phyloP scores from a whole-genome alignment of 2,888 invertebrate genomes.

The Selenia dentaria region DNA sequence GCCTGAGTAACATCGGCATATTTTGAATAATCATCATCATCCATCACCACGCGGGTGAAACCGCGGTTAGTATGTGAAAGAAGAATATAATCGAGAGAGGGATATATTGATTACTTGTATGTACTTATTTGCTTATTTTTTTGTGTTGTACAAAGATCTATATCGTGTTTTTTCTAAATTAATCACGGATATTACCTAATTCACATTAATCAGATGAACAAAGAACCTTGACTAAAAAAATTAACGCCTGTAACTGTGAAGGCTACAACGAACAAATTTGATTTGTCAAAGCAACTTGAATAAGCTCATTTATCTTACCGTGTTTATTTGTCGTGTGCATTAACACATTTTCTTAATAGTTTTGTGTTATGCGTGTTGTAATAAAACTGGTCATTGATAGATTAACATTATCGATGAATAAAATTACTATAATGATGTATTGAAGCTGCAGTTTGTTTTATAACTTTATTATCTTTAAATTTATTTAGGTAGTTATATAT shows the following conservation, averaged over 20 bases:
- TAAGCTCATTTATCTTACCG: slow-evolving; percentile 28
- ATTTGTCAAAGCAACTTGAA: slow-evolving; percentile 40
- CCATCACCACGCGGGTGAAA: too few relatives aligned
- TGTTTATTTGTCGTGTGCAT: slow-evolving; percentile 34
- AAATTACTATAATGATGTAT: too few relatives aligned
- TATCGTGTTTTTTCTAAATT: too few relatives aligned
- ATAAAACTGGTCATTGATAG: slow-evolving; percentile 4
- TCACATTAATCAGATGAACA: slow-evolving; percentile 54
- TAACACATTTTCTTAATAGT: slow-evolving; percentile 29
- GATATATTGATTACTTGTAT: too few relatives aligned
- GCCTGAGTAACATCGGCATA: slow-evolving; percentile 1
- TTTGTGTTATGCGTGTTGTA: slow-evolving; percentile 21
- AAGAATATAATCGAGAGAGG: too few relatives aligned
- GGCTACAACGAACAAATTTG: slow-evolving; percentile 46
- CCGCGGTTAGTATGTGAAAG: too few relatives aligned
- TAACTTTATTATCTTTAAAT: too few relatives aligned
- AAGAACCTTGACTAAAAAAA: slow-evolving; percentile 62
- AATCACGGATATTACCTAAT: neutral
- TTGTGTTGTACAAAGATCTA: too few relatives aligned
- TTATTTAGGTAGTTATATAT: too few relatives aligned
- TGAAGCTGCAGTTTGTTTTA: too few relatives aligned
- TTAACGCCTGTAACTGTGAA: slow-evolving; percentile 65
- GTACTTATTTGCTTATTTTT: too few relatives aligned
- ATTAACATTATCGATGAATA: neutral
- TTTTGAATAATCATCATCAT: neutral